phyloP scores from a whole-genome alignment of 2,888 invertebrate species.

The Epinotia ramella region DNA sequence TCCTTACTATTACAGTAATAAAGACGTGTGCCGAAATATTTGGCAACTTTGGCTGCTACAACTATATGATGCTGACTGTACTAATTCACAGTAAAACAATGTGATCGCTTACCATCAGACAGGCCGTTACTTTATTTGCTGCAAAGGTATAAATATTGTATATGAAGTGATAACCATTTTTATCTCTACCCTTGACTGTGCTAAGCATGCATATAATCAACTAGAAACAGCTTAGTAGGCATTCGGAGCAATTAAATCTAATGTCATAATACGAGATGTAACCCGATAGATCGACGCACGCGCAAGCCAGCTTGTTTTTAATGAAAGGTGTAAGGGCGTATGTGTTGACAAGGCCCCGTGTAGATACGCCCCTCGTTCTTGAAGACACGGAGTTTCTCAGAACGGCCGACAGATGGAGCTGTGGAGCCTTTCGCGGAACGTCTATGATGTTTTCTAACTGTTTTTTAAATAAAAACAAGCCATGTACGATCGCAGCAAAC shows the following conservation, averaged over 20 bases:
- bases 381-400: constrained; percentile 54
- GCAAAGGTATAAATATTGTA: neutral
- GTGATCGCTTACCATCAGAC: neutral
- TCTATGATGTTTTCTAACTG: constrained; percentile 37
- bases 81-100: neutral
- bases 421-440: constrained; percentile 63
- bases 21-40: too few species aligned
- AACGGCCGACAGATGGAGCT: constrained; percentile 59
- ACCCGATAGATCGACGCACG: constrained; percentile 59
- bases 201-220: constrained; percentile 8
- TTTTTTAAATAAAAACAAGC: constrained; percentile 33
- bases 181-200: neutral
- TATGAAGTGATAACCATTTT: neutral
- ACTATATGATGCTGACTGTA: too few species aligned
- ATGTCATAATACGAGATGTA: constrained; percentile 50
- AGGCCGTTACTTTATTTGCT: neutral
- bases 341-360: neutral
- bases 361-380: neutral
- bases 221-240: constrained; percentile 29
- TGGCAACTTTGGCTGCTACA: too few species aligned
- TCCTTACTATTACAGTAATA: too few species aligned
- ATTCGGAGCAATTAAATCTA: constrained; percentile 40
- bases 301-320: constrained; percentile 42
- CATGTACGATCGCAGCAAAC: constrained; percentile 2
- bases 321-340: constrained; percentile 1